A percentile compares a stretch with the other conserved stretches of the same genome.
Conservation (phyloP, 2,797 vertebrate species). For the Mormyrus hasselquistii region DNA sequence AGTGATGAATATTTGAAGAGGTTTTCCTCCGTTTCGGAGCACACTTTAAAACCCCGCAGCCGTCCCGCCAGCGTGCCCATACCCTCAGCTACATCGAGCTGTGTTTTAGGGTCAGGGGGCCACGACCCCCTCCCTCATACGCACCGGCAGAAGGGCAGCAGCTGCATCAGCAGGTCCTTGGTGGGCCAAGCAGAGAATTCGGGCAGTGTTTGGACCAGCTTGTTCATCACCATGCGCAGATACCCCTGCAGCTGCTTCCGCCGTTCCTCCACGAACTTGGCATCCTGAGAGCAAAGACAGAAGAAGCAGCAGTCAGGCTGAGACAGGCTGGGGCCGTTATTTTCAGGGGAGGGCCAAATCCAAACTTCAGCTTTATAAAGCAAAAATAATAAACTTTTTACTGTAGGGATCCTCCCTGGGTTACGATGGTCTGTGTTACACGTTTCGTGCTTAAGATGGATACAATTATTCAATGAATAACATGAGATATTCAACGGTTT, state of each 20-base stretch:
- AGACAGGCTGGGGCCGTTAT: not conserved
- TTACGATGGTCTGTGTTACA: not conserved
- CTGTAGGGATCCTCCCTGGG: not conserved
- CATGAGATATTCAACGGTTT: not conserved
- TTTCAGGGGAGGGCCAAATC: not conserved
- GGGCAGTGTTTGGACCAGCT: slow-evolving; percentile 87
- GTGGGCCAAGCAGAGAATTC: slow-evolving; percentile 81
- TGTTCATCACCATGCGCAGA: slow-evolving; percentile 93
- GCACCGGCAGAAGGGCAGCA: slow-evolving; percentile 94
- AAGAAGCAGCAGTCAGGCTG: slow-evolving; percentile 8
- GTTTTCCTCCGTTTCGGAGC: not conserved
- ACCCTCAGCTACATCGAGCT: not conserved
- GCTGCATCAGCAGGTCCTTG: slow-evolving; percentile 83
- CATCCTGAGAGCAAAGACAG: slow-evolving; percentile 64
- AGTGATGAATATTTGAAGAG: slow-evolving; percentile 22
- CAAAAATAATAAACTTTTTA: not conserved
- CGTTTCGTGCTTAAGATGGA: not conserved
- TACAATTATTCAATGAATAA: not conserved
- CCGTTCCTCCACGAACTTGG: slow-evolving; percentile 94
- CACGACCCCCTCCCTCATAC: not conserved
- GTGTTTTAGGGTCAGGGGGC: not conserved
- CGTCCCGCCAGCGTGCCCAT: not conserved
- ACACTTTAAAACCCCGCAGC: not conserved
- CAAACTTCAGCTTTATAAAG: not conserved
- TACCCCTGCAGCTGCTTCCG: slow-evolving; percentile 92